Evolutionary conservation across 2,797 vertebrate species (phyloP).

Genomic region (Tenualosa thibaudeaui): DNA sequence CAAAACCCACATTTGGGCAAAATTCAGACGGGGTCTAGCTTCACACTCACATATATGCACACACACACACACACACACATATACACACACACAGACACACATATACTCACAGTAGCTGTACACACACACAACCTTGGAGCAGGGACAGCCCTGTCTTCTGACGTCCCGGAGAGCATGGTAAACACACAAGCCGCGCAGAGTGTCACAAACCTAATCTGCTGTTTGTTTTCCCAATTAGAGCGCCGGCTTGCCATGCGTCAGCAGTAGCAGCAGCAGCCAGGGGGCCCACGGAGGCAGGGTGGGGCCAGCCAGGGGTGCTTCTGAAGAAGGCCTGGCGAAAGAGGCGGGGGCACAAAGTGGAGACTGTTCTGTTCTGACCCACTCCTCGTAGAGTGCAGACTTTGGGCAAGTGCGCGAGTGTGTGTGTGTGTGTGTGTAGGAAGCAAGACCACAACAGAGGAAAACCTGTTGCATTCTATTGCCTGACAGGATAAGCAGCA

Average conservation of each 20-base stretch:
- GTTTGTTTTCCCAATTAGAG: constrained; percentile 63
- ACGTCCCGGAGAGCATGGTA: constrained; percentile 35
- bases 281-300: constrained; percentile 28
- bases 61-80: neutral
- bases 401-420: constrained; percentile 9
- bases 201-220: constrained; percentile 42
- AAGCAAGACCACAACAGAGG: neutral
- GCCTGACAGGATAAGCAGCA: neutral
- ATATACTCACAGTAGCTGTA: neutral
- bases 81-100: neutral
- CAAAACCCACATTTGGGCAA: neutral
- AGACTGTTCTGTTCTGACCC: constrained; percentile 14
- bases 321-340: neutral
- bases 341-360: constrained; percentile 16
- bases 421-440: constrained; percentile 17
- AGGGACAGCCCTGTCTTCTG: neutral
- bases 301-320: neutral
- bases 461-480: neutral
- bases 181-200: constrained; percentile 50
- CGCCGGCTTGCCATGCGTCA: constrained; percentile 48
- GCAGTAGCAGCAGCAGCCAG: constrained; percentile 39
- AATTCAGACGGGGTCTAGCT: neutral
- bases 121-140: neutral
- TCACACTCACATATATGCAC: neutral
- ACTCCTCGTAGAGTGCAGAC: constrained; percentile 10